These are phyloP conservation scores for Candidula unifasciata DNA, from an alignment of 2,888 invertebrate species.

Conservation along the genomic window DNA sequence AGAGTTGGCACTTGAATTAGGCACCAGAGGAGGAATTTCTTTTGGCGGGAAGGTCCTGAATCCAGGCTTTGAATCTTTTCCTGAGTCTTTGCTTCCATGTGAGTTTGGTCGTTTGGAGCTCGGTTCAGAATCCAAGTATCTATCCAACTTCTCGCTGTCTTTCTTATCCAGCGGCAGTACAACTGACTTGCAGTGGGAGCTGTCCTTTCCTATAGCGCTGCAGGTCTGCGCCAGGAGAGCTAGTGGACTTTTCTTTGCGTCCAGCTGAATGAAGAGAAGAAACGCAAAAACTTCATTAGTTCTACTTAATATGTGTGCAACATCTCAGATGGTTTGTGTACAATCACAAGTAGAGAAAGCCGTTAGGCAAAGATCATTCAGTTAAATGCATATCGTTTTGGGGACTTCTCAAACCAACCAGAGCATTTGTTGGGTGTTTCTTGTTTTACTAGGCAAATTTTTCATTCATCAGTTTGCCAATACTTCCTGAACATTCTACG, in stretches of 20 bases:
- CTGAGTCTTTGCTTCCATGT: conserved; percentile 59
- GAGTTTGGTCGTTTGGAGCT: conserved; percentile 60
- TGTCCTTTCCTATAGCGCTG: conserved; percentile 94
- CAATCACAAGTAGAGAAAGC: no score
- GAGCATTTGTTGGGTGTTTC: no score
- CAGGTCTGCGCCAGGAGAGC: conserved; percentile 97
- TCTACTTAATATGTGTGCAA: background rate
- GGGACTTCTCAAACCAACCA: no score
- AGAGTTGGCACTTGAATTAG: conserved; percentile 59
- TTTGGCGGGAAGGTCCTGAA: conserved; percentile 73
- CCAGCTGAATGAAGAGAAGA: conserved; percentile 86
- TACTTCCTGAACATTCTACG: no score
- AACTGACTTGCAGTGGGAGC: conserved; percentile 82
- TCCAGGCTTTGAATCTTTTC: conserved; percentile 65
- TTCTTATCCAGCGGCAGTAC: conserved; percentile 77
- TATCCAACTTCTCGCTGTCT: conserved; percentile 59
- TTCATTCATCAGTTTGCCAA: no score
- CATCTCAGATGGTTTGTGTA: no score
- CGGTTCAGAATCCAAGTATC: conserved; percentile 59
- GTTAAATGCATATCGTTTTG: no score
- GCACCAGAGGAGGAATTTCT: conserved; percentile 75
- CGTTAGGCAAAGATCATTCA: no score
- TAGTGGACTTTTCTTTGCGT: conserved; percentile 96
- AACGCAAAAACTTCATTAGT: background rate
- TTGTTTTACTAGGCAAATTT: no score